Evolutionary conservation across 1,140 invertebrate species (phyloP).

Genomic region (Drosophila ironensis): DNA sequence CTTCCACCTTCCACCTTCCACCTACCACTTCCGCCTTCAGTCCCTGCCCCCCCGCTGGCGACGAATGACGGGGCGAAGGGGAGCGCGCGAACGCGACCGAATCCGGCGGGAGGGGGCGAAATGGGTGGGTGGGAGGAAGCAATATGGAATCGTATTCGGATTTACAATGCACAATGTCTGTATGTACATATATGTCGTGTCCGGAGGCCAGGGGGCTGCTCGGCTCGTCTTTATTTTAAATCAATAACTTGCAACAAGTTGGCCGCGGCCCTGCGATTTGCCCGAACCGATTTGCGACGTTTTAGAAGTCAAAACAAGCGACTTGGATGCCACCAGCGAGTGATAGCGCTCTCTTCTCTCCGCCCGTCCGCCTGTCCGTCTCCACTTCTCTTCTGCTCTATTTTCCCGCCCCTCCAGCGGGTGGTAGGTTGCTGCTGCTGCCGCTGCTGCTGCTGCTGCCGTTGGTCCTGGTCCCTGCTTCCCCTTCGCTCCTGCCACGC

Average conservation of each 20-base stretch:
- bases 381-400: neutral
- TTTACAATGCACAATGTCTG: too few relatives aligned
- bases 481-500: neutral
- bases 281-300: neutral
- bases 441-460: neutral
- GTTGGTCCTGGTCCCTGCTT: too few relatives aligned
- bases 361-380: neutral
- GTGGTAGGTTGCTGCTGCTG: conserved; percentile 10
- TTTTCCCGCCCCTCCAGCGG: neutral
- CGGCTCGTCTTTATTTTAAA: neutral
- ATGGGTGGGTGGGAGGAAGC: too few relatives aligned
- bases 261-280: neutral
- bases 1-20: neutral
- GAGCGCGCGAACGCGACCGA: neutral
- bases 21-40: conserved; percentile 47
- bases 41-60: neutral
- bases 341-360: neutral
- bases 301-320: conserved; percentile 20
- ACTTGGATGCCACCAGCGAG: conserved; percentile 12
- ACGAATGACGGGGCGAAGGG: neutral
- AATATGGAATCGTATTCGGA: too few relatives aligned
- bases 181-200: too few relatives aligned
- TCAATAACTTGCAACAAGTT: conserved; percentile 53
- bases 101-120: neutral
- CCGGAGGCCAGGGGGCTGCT: too few relatives aligned